Evolutionary conservation across 2,888 invertebrate species (phyloP).

Genomic region (Dilophus febrilis): DNA sequence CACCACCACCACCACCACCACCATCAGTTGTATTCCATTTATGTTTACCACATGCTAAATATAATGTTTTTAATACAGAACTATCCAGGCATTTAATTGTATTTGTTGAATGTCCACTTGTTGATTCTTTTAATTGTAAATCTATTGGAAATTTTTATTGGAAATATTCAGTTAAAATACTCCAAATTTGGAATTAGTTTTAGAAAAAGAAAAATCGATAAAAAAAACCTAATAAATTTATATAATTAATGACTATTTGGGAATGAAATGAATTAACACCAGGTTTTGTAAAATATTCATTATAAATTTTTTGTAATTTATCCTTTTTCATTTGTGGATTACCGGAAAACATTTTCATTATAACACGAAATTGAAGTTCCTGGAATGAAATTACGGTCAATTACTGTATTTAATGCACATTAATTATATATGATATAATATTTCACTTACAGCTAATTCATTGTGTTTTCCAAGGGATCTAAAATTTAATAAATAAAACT

Average conservation of each 20-base stretch:
- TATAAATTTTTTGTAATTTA: conserved; percentile 31
- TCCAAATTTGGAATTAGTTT: neutral
- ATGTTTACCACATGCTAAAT: conserved; percentile 22
- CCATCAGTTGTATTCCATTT: conserved; percentile 26
- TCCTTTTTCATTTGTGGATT: conserved; percentile 25
- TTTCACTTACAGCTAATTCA: conserved; percentile 45
- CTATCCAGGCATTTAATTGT: conserved; percentile 12
- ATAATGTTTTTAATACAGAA: conserved; percentile 21
- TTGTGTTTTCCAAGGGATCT: conserved; percentile 49
- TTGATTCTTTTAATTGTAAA: conserved; percentile 11
- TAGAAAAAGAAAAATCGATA: neutral
- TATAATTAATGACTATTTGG: conserved; percentile 32
- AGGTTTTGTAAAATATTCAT: conserved; percentile 35
- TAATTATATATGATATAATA: neutral
- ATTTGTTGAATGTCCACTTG: conserved; percentile 3
- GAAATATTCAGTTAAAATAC: neutral
- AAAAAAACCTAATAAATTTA: conserved; percentile 30
- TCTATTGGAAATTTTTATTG: conserved; percentile 6
- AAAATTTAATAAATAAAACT: conserved; percentile 17
- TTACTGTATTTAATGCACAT: conserved; percentile 4
- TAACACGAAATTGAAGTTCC: conserved; percentile 29
- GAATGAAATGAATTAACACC: conserved; percentile 28
- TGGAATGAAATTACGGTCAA: conserved; percentile 20
- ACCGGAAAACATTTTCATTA: conserved; percentile 19
- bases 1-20: no score